phyloP scores from a whole-genome alignment of 1,140 invertebrate species.

The Lepidurus arcticus region DNA sequence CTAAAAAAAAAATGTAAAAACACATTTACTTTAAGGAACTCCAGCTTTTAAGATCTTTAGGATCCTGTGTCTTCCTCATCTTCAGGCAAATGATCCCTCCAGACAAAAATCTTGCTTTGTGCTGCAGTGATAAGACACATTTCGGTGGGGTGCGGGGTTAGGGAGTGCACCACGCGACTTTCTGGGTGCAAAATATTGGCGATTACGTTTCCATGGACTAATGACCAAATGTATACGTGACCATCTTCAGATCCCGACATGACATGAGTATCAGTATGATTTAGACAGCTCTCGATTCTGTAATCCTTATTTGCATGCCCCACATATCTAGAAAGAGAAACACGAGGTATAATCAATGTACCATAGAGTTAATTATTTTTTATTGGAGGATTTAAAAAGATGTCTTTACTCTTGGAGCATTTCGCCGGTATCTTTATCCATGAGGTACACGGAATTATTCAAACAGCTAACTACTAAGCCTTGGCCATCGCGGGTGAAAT shows the following conservation, averaged over 20 bases:
- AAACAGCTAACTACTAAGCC: conserved; percentile 77
- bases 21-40: neutral
- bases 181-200: conserved; percentile 45
- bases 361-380: neutral
- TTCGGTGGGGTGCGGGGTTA: conserved; percentile 51
- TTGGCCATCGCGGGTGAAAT: conserved; percentile 75
- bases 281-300: conserved; percentile 77
- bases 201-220: conserved; percentile 63
- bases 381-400: conserved; percentile 36
- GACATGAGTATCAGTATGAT: conserved; percentile 71
- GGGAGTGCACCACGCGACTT: conserved; percentile 56
- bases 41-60: neutral
- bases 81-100: conserved; percentile 41
- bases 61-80: conserved; percentile 28
- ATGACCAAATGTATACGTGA: conserved; percentile 78
- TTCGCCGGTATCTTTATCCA: conserved; percentile 84
- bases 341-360: conserved; percentile 33
- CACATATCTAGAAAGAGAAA: conserved; percentile 53
- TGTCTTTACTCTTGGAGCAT: conserved; percentile 58
- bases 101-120: conserved; percentile 48
- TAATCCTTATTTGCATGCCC: conserved; percentile 74
- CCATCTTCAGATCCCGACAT: conserved; percentile 84
- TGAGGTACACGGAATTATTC: conserved; percentile 70
- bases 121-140: conserved; percentile 48
- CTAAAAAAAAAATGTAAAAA: neutral